phyloP scores from a whole-genome alignment of 2,888 invertebrate genomes.

The Macrosoma leucophasiata region DNA sequence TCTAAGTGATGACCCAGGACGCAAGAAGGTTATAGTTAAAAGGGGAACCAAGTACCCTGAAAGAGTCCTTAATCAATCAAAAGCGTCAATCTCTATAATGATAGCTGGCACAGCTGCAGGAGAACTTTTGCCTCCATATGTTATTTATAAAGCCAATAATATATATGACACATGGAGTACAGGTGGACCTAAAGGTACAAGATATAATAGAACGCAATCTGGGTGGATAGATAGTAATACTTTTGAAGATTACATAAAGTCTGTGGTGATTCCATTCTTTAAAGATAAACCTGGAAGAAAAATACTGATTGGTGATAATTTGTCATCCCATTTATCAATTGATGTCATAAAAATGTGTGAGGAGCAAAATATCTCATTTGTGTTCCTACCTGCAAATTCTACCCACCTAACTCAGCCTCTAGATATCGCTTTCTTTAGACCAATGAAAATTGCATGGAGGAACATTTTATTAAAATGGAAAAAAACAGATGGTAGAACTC shows the following conservation, averaged over 20 bases:
- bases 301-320: constrained; percentile 42
- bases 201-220: constrained; percentile 39
- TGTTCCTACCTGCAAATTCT: constrained; percentile 36
- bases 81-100: constrained; percentile 35
- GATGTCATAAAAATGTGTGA: constrained; percentile 34
- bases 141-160: constrained; percentile 44
- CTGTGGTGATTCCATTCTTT: constrained; percentile 22
- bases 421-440: constrained; percentile 37
- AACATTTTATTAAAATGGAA: constrained; percentile 25
- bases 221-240: constrained; percentile 39
- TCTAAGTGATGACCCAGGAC: constrained; percentile 14
- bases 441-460: constrained; percentile 33
- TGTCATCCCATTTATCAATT: constrained; percentile 34
- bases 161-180: constrained; percentile 41
- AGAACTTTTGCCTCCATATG: constrained; percentile 37
- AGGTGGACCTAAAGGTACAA: constrained; percentile 36
- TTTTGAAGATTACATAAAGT: constrained; percentile 36
- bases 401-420: constrained; percentile 39
- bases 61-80: constrained; percentile 9
- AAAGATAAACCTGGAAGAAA: constrained; percentile 30
- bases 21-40: constrained; percentile 9
- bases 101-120: constrained; percentile 39
- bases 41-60: constrained; percentile 19
- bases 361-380: constrained; percentile 37
- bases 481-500: constrained; percentile 21